A percentile compares a stretch with the other conserved stretches of the same genome.
Evolutionary conservation across 2,113 vertebrate genomes (phyloP).

Genomic region (Phodopus roborovskii): DNA sequence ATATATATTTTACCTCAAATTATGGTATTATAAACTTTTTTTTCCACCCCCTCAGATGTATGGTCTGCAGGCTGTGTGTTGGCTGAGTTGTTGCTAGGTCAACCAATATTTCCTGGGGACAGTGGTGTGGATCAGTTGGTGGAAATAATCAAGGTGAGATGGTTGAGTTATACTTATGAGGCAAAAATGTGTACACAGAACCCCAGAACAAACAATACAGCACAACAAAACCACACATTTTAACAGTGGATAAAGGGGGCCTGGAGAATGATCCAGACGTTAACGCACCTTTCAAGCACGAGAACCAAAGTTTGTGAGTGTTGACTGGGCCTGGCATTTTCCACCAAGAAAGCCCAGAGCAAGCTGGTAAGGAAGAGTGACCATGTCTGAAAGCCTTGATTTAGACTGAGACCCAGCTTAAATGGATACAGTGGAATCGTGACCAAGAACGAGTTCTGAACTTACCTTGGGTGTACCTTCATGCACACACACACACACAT

Average conservation of each 20-base stretch:
- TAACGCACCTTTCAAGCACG: too few relatives aligned
- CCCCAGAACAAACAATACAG: neutral
- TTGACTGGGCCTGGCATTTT: neutral
- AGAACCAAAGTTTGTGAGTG: neutral
- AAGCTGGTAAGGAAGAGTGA: neutral
- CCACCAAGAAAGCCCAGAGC: neutral
- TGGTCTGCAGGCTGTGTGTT: constrained; percentile 99
- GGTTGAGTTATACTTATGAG: constrained; percentile 51
- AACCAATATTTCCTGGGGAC: constrained; percentile 99
- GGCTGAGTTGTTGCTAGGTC: constrained; percentile 98
- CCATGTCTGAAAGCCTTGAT: neutral
- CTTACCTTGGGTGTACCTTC: neutral
- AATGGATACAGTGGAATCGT: neutral
- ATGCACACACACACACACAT: neutral
- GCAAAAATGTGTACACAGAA: neutral
- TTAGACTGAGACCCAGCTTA: neutral
- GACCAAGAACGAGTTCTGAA: neutral
- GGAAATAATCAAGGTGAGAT: constrained; percentile 98
- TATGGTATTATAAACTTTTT: constrained; percentile 48
- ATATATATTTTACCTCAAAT: constrained; percentile 24
- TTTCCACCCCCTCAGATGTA: constrained; percentile 90
- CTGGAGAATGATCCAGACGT: neutral
- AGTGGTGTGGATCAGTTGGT: constrained; percentile 99
- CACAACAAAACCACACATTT: neutral
- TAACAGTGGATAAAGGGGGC: neutral